Evolutionary conservation across 2,888 invertebrate genomes (phyloP).

Genomic region (Orthosia cruda): DNA sequence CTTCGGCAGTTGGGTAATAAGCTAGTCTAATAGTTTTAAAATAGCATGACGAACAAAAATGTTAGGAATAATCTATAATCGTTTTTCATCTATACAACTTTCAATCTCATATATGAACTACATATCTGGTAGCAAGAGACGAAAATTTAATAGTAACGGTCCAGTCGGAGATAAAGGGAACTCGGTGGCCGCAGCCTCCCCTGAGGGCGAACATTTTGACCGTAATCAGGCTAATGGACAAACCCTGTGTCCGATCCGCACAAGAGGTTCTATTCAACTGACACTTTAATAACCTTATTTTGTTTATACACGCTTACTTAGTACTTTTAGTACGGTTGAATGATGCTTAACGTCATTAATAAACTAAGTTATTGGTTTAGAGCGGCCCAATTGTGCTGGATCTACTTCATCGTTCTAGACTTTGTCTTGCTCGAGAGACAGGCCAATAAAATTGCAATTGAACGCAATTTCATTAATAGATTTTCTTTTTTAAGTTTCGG

Average conservation of each 20-base stretch:
- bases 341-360: slow-evolving; percentile 66
- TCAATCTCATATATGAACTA: slow-evolving; percentile 45
- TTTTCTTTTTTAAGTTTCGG: neutral
- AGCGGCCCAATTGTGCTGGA: slow-evolving; percentile 30
- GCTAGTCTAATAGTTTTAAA: neutral
- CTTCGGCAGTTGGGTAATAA: too few species aligned
- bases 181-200: slow-evolving; percentile 80
- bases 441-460: neutral
- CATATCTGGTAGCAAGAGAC: slow-evolving; percentile 56
- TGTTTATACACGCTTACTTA: slow-evolving; percentile 82
- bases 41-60: neutral
- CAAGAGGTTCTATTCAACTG: slow-evolving; percentile 83
- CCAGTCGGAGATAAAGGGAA: slow-evolving; percentile 77
- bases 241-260: slow-evolving; percentile 86
- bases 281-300: slow-evolving; percentile 85
- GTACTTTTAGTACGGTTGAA: slow-evolving; percentile 77
- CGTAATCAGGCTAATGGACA: slow-evolving; percentile 90
- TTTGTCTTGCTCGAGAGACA: slow-evolving; percentile 1
- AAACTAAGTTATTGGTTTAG: slow-evolving; percentile 55
- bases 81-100: slow-evolving; percentile 27
- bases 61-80: neutral
- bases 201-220: slow-evolving; percentile 86
- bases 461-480: neutral
- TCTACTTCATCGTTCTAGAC: slow-evolving; percentile 35
- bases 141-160: slow-evolving; percentile 70